Base-by-base conservation (phyloP, 1,140 invertebrate species). In the Cotesia chilonis region DNA sequence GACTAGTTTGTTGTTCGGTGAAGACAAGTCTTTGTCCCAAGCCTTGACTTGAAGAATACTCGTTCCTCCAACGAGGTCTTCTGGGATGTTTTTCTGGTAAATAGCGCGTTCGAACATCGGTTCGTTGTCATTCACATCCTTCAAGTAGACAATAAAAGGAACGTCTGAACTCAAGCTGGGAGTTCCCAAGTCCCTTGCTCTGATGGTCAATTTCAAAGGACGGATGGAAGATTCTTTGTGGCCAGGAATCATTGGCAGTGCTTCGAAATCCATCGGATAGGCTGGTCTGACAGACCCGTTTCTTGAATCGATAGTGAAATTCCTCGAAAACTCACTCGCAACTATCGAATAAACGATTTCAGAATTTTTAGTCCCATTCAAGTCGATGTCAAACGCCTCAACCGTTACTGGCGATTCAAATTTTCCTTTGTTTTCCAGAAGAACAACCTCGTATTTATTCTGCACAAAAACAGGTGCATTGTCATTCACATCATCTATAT, bases 401-500 rank as follows among this genome's bases (percentile, higher is more conserved):
- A 96, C 87, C 35, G 92, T 85, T 0, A 97, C 79, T 0, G 93
- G 91, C 14, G 90, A 91, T 78, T 95, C 92, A 81, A 97, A 97
- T 59, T 93, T 87, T 0, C 84, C 74, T 79, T 93, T 90, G 80
- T 96, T 96, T 83, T 98, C 96, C 66, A 93, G 79, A 0, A 98
- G 79, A 55, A 94, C 90, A 0, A 93, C 92, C 83, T 97, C 95
- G 79, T 97, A 97, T 77, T 92, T 92, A 52, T 90, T 91, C 74
- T 94, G 94, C 0, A 93, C 81, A 80, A 97, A 97, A 70, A 92
- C 88, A 0, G 95, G 95, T 0, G 92, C 88, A 81, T 96, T 96
- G 81, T 96, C 95, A 80, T 97, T 97, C 0, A 95, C 92, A 84
- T 98, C 96, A 79, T 94, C 92, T 55, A 97, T 91, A 71, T 94